phyloP scores from a whole-genome alignment of 2,113 vertebrate genomes.

The Cepphus grylle region DNA sequence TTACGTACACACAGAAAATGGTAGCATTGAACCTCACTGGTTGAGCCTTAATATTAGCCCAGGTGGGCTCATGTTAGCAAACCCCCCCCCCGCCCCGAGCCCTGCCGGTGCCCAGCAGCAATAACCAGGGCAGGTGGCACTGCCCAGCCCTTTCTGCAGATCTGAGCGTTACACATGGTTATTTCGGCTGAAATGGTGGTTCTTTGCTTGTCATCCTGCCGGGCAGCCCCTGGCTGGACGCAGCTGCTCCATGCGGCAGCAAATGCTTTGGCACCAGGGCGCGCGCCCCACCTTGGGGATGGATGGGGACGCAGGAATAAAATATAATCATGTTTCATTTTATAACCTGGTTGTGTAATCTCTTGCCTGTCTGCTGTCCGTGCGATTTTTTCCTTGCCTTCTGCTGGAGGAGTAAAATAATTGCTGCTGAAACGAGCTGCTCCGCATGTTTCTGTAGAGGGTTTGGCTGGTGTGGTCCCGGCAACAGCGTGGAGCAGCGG shows the following conservation, averaged over 20 bases:
- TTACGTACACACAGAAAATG: not conserved
- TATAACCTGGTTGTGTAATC: not conserved
- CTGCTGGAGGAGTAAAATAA: not conserved
- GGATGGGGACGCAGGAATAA: not conserved
- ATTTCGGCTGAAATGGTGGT: not conserved
- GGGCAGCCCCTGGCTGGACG: not conserved
- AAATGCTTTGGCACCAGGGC: not conserved
- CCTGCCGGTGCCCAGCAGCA: not conserved
- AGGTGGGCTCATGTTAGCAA: not conserved
- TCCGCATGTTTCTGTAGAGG: not conserved
- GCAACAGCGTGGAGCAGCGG: fast-evolving
- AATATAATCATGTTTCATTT: not conserved
- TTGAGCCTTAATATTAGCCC: constrained; percentile 27
- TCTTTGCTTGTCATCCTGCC: not conserved
- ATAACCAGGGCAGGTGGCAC: not conserved
- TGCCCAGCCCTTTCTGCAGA: not conserved
- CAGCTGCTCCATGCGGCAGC: fast-evolving
- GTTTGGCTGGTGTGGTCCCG: fast-evolving
- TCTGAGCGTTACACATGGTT: not conserved
- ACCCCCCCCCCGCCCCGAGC: not conserved
- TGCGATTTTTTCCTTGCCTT: not conserved
- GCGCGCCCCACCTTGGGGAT: fast-evolving
- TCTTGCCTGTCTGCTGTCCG: not conserved
- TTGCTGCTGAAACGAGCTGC: not conserved
- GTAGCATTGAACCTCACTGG: not conserved